phyloP scores from a whole-genome alignment of 2,113 vertebrate species.

The Leiothrix lutea region DNA sequence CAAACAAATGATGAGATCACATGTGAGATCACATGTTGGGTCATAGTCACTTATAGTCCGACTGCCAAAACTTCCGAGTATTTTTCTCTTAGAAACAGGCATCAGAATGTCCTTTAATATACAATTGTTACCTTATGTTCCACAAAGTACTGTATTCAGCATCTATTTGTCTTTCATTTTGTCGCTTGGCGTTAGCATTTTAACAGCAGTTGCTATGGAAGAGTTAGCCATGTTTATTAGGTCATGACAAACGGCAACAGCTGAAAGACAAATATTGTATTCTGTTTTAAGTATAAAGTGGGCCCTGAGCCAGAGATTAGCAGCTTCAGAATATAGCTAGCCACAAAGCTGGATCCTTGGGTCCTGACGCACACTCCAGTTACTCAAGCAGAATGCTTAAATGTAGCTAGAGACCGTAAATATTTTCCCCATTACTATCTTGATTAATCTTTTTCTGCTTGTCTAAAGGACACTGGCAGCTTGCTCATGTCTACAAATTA shows the following conservation, averaged over 20 bases:
- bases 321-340: conserved; percentile 21
- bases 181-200: conserved; percentile 2
- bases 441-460: neutral
- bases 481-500: neutral
- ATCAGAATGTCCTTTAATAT: neutral
- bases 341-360: conserved; percentile 42
- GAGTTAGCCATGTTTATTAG: conserved; percentile 65
- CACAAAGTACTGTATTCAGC: neutral
- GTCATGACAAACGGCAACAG: conserved; percentile 68
- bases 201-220: conserved; percentile 70
- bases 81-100: neutral
- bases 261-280: conserved; percentile 72
- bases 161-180: neutral
- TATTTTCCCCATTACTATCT: neutral
- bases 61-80: neutral
- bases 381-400: neutral
- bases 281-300: conserved; percentile 52
- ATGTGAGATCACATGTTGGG: neutral
- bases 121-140: neutral
- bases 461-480: neutral
- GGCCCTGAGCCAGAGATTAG: conserved; percentile 65
- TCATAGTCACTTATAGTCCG: neutral
- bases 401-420: neutral
- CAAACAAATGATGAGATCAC: conserved; percentile 36
- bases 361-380: neutral